phyloP scores from a whole-genome alignment of 1,140 invertebrate species.

The Pogonus chalceus region DNA sequence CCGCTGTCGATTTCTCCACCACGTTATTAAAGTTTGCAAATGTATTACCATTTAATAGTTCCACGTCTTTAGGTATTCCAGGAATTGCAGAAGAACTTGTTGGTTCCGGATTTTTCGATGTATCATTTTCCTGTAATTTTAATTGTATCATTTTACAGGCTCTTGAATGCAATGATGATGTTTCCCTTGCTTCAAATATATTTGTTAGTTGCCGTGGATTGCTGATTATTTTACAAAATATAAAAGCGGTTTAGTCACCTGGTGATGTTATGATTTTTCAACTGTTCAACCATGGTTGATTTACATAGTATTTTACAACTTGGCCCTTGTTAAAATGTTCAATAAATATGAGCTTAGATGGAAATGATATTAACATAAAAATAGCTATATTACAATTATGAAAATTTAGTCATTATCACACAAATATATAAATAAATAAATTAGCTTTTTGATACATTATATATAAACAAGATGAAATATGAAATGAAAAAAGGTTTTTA shows the following conservation, averaged over 20 bases:
- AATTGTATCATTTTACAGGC: not conserved
- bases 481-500: not conserved
- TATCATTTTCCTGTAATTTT: not conserved
- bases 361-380: not conserved
- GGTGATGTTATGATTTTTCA: not conserved
- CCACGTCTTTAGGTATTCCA: not conserved
- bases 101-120: not conserved
- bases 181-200: not conserved
- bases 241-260: not conserved
- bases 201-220: not conserved
- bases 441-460: not conserved
- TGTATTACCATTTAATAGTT: not conserved
- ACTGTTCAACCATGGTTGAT: not conserved
- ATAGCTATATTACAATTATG: not conserved
- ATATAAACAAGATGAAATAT: not conserved
- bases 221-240: not conserved
- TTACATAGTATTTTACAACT: not conserved
- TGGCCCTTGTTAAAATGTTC: not conserved
- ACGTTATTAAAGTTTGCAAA: not conserved
- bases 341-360: conserved; percentile 2
- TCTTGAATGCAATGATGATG: not conserved
- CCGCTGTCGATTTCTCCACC: too few species aligned
- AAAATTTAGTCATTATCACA: too few species aligned
- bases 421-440: too few species aligned
- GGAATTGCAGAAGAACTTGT: not conserved